Base-by-base conservation (phyloP, 1,140 invertebrate genomes). In the Xylocopa sonorina region DNA sequence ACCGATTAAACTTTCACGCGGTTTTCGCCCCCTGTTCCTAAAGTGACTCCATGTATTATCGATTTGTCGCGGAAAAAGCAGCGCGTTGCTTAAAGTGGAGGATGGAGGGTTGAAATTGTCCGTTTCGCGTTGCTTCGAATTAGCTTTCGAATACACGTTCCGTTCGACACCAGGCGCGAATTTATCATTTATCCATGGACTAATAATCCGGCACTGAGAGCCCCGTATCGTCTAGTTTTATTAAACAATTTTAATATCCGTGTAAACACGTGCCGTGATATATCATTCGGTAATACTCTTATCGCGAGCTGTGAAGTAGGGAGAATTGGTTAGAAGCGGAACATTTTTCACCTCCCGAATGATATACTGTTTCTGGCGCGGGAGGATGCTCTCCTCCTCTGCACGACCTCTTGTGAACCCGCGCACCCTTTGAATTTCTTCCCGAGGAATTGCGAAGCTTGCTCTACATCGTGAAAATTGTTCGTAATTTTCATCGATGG, bases 241-340 rank as follows among this genome's bases (percentile, higher is more conserved):
- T 84, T 82, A 85, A 85, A 84, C 68, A 82, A 85, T 85, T 85
- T 84, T 85, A 85, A 85, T 85, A 85, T 85, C 74, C 46, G 48
- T 77, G 82, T 84, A 85, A 85, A 85, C 82, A 85, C 68, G 84
- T 62, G 79, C 79, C 53, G 29, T 79, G 78, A 85, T 85, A 85
- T 85, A 85, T 85, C 84, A 85, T 72, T 66, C 63, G 48, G 79
- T 84, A 85, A 84, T 85, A 85, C 79, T 84, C 74, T 78, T 84
- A 85, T 84, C 84, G 84, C 79, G 78, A 82, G 69, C 84, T 71
- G 74, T 72, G 78, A 84, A 85, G 83, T 81, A 82, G 74, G 68
- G 82, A 85, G 74, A 82, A 84, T 85, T 85, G 83, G 83, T 82
- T 82, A 78, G 69, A 82, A 53, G 79, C 83, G 74, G 79, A 84